Percentiles rank a stretch among this genome's conserved stretches.
Evolutionary conservation across 2,888 invertebrate genomes (phyloP).

Genomic region (Pyrgus malvae): DNA sequence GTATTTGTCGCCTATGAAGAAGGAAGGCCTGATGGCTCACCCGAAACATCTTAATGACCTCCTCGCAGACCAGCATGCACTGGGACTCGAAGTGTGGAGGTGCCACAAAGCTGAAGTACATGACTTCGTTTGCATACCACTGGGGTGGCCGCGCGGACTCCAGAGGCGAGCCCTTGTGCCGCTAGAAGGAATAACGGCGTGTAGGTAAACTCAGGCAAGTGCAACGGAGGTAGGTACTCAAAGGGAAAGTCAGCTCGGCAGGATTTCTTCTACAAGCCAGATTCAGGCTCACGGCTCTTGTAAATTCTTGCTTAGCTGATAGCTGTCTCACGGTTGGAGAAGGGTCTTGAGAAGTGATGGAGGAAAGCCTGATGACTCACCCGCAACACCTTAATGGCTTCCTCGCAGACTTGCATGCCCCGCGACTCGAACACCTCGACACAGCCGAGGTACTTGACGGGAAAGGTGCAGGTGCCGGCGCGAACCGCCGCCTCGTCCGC

Average conservation of each 20-base stretch:
- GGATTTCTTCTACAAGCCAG: too few species aligned
- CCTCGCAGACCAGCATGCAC: constrained; percentile 99
- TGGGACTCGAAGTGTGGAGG: constrained; percentile 99
- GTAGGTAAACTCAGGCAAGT: too few species aligned
- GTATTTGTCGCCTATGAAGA: too few species aligned
- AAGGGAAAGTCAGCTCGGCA: too few species aligned
- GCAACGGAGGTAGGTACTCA: too few species aligned
- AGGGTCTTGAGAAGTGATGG: too few species aligned
- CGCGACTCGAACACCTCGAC: constrained; percentile 99
- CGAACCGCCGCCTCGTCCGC: constrained; percentile 98
- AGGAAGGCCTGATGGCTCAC: constrained; percentile 84
- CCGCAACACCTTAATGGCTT: constrained; percentile 97
- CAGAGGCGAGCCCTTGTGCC: constrained; percentile 92
- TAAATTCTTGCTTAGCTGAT: too few species aligned
- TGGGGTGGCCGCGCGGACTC: constrained; percentile 98
- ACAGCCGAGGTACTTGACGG: constrained; percentile 99
- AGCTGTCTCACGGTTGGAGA: too few species aligned
- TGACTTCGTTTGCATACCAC: constrained; percentile 99
- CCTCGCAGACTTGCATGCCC: constrained; percentile 99
- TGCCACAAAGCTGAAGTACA: constrained; percentile 99
- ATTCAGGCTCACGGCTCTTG: too few species aligned
- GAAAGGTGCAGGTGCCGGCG: constrained; percentile 97
- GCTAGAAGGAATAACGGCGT: constrained; percentile 96
- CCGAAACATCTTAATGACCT: constrained; percentile 97
- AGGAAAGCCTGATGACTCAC: constrained; percentile 85